Base-by-base conservation (phyloP, 2,888 invertebrate genomes). In the Frankliniella fusca region DNA sequence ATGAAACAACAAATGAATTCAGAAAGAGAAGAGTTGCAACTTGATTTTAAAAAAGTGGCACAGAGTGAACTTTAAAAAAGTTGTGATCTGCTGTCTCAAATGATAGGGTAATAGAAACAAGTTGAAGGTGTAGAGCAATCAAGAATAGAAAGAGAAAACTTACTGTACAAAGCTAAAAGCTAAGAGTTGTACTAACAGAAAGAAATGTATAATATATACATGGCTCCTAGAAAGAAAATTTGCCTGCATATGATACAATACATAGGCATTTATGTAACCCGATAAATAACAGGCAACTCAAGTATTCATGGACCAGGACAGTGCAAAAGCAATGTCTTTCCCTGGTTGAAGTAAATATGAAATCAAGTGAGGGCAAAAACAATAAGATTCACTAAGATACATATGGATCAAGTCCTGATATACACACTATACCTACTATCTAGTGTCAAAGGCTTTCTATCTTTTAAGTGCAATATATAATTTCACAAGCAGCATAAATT, bases 161-260 rank as follows among this genome's bases (percentile, higher is more conserved):
- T 27, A 27, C 23, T 76, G 70, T 76, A 76, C 70, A 76, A 76
- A 23, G 23, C 70, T 76, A 76, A 10, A 61, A 27, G 70, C 70
- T 76, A 76, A 10, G 27, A 76, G 27, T 76, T 76, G 70, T 76
- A 76, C 70, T 76, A 27, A 76, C 54, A 54, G 70, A 76, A 76
- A 76, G n/a, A 27, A 76, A 23, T 27, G 12, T 76, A 27, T 27
- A 76, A 27, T 76, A 76, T 76, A 12, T 76, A 76, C 70, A 76
- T 54, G 0, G 23, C 27, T 76, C 70, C 70, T 76, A 76, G 27
- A 11, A 27, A 27, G 38, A 38, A 38, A 20, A 27, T 76, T 76
- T 76, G 27, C 70, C 70, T 27, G 61, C n/a, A 61, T 61, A 61
- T 61, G 18, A 12, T 76, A 76, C 70, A 27, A 76, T 27, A 76